phyloP scores from a whole-genome alignment of 1,140 invertebrate genomes.

The Achatina immaculata region DNA sequence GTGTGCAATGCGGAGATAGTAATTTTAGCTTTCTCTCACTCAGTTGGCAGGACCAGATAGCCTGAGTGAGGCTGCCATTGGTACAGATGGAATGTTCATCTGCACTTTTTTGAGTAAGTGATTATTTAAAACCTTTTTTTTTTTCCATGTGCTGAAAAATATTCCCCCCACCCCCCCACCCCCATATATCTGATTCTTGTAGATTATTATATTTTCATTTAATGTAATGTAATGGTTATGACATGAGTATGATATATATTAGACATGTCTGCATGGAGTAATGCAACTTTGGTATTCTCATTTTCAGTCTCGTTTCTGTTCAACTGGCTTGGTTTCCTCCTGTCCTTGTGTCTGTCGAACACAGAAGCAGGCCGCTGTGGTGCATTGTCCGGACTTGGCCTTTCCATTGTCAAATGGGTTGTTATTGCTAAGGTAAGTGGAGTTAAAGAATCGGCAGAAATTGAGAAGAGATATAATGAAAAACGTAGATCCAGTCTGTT shows the following conservation, averaged over 20 bases:
- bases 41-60: slow-evolving; percentile 28
- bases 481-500: slow-evolving; percentile 50
- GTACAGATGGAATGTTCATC: slow-evolving; percentile 67
- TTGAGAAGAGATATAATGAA: no score
- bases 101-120: slow-evolving; percentile 66
- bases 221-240: no score
- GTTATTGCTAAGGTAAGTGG: slow-evolving; percentile 84
- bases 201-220: background rate
- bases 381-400: slow-evolving; percentile 90
- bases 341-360: slow-evolving; percentile 92
- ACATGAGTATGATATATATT: no score
- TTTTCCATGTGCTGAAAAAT: background rate
- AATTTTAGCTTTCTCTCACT: background rate
- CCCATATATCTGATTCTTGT: background rate
- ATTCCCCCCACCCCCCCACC: background rate
- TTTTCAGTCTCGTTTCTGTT: slow-evolving; percentile 83
- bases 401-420: slow-evolving; percentile 94
- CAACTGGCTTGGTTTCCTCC: slow-evolving; percentile 94
- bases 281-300: slow-evolving; percentile 5
- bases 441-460: no score
- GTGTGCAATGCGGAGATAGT: no score
- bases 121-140: background rate
- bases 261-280: no score
- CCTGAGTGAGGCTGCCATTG: slow-evolving; percentile 55
- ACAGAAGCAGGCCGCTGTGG: slow-evolving; percentile 93